Evolutionary conservation across 1,140 invertebrate species (phyloP).

Genomic region (Pentalonia nigronervosa): DNA sequence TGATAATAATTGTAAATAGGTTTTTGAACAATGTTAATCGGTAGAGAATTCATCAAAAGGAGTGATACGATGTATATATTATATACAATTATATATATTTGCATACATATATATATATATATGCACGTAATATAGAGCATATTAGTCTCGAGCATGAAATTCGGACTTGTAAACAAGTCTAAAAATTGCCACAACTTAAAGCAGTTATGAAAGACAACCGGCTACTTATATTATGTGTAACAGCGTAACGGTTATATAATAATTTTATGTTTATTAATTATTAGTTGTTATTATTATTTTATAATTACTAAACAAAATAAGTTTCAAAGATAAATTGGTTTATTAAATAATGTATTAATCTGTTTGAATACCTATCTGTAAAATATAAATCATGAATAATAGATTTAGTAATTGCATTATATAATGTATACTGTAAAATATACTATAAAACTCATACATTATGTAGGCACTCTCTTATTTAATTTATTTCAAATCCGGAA

Average conservation of each 20-base stretch:
- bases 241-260: background rate
- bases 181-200: background rate
- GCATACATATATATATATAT: background rate
- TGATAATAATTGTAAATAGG: background rate
- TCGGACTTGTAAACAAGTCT: background rate
- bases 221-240: background rate
- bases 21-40: background rate
- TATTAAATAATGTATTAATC: background rate
- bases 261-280: background rate
- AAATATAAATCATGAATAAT: background rate
- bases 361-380: background rate
- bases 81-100: background rate
- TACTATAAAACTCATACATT: background rate
- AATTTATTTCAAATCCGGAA: background rate
- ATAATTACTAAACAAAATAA: background rate
- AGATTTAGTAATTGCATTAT: no score
- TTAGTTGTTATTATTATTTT: background rate
- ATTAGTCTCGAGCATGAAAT: background rate
- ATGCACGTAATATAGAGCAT: no score
- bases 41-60: background rate
- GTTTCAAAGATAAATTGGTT: background rate
- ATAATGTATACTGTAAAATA: no score
- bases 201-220: background rate
- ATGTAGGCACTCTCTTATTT: background rate
- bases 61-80: no score